These are phyloP conservation scores for Invenusta paracnida DNA, from an alignment of 2,888 invertebrate genomes.

Conservation along the genomic window DNA sequence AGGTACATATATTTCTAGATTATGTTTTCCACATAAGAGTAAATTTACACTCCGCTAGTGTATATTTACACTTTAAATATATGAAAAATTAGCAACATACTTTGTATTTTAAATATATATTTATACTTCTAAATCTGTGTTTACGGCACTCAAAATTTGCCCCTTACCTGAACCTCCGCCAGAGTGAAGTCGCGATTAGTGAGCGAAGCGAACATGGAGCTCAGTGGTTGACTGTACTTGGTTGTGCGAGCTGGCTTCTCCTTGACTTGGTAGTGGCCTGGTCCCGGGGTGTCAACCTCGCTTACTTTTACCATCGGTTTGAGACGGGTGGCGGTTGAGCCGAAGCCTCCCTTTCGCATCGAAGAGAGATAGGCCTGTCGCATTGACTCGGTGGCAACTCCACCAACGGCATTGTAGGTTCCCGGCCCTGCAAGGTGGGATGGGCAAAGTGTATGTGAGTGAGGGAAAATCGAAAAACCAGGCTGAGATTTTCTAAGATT, in stretches of 20 bases:
- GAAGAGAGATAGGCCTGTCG: conserved; percentile 58
- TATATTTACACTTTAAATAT: no score
- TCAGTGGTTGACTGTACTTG: conserved; percentile 49
- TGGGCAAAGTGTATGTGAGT: no score
- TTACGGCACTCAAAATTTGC: no score
- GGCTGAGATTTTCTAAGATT: no score
- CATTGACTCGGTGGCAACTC: conserved; percentile 59
- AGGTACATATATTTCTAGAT: no score
- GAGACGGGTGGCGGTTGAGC: conserved; percentile 55
- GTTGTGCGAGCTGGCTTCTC: conserved; percentile 30
- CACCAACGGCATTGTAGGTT: conserved; percentile 54
- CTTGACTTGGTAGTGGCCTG: conserved; percentile 45
- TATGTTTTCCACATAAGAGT: no score
- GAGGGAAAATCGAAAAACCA: no score
- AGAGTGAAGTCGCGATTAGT: conserved; percentile 46
- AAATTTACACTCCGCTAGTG: no score
- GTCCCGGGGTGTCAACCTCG: conserved; percentile 47
- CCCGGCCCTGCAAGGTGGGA: conserved; percentile 55
- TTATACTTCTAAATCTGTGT: no score
- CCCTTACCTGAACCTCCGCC: neutral
- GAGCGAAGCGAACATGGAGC: conserved; percentile 58
- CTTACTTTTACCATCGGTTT: conserved; percentile 50
- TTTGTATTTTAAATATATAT: no score
- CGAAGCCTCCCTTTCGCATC: conserved; percentile 58
- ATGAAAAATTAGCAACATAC: no score